A percentile compares a stretch with the other conserved stretches of the same genome.
Conservation (phyloP, 2,113 vertebrate species). For the Coturnix japonica region DNA sequence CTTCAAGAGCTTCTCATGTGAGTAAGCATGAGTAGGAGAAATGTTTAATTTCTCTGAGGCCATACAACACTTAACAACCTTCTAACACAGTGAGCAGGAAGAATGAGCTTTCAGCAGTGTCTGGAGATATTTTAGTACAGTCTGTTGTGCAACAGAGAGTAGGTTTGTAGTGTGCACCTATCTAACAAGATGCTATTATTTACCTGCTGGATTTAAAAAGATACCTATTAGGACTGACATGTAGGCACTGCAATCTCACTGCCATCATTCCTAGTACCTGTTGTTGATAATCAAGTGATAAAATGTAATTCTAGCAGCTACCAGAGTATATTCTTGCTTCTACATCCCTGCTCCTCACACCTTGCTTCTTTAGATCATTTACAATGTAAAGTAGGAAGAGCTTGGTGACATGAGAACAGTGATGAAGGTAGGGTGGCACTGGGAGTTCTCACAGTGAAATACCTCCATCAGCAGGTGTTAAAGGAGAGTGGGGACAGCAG, state of each 20-base stretch:
- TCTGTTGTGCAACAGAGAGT: not conserved
- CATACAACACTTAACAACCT: not conserved
- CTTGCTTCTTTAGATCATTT: not conserved
- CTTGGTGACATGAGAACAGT: not conserved
- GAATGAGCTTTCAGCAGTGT: not conserved
- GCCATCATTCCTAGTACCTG: not conserved
- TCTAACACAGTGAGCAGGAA: not conserved
- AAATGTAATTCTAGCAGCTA: not conserved
- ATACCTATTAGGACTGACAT: not conserved
- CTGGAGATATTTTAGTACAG: not conserved
- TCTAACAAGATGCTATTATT: not conserved
- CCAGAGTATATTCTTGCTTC: not conserved
- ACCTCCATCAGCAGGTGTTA: not conserved
- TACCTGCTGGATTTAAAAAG: not conserved
- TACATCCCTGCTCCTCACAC: not conserved
- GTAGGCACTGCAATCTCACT: not conserved
- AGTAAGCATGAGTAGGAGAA: constrained; percentile 55
- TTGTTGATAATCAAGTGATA: not conserved
- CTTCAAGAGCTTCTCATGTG: constrained; percentile 36
- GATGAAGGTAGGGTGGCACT: not conserved
- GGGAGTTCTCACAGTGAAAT: not conserved
- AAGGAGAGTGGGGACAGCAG: not conserved
- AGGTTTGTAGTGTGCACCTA: not conserved
- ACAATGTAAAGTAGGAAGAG: not conserved
- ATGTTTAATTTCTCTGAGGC: constrained; percentile 38